These are phyloP conservation scores for Tachystola acroxantha DNA, from an alignment of 2,888 invertebrate species.

Conservation along the genomic window DNA sequence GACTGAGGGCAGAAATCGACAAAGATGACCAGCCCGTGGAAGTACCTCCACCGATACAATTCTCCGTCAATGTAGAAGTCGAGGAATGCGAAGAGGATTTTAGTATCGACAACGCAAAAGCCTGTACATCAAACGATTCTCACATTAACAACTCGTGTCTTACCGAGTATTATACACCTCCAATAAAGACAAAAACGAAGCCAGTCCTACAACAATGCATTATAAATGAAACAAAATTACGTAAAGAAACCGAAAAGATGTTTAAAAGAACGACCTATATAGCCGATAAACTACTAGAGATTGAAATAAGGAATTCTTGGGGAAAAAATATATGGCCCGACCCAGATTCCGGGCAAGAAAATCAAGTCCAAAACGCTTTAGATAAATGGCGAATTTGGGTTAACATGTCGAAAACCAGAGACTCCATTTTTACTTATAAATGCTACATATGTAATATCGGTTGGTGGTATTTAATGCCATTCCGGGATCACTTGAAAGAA, in stretches of 20 bases:
- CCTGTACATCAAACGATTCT: too few species aligned
- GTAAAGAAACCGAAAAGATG: constrained; percentile 13
- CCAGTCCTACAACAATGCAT: background rate
- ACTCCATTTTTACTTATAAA: constrained; percentile 37
- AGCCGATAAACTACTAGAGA: constrained; percentile 25
- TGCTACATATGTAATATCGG: constrained; percentile 39
- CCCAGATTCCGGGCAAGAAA: too few species aligned
- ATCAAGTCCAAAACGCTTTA: constrained; percentile 20
- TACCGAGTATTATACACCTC: too few species aligned
- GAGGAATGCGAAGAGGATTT: constrained; percentile 17
- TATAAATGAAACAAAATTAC: constrained; percentile 10
- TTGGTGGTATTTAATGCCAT: constrained; percentile 41
- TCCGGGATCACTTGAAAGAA: constrained; percentile 28
- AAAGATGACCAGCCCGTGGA: background rate
- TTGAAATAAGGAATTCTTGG: constrained; percentile 25
- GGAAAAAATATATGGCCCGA: constrained; percentile 10
- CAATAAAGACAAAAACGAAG: too few species aligned
- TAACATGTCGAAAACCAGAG: constrained; percentile 7
- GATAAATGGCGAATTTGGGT: constrained; percentile 26
- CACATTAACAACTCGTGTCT: too few species aligned
- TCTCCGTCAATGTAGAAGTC: constrained; percentile 26
- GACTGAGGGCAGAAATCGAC: background rate
- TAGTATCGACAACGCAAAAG: constrained; percentile 1
- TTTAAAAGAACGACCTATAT: constrained; percentile 7
- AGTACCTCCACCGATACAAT: constrained; percentile 10